Evolutionary conservation across 2,888 invertebrate species (phyloP), one percentile per base, ranked within the genome.

Genomic region (Phasia obesa): DNA sequence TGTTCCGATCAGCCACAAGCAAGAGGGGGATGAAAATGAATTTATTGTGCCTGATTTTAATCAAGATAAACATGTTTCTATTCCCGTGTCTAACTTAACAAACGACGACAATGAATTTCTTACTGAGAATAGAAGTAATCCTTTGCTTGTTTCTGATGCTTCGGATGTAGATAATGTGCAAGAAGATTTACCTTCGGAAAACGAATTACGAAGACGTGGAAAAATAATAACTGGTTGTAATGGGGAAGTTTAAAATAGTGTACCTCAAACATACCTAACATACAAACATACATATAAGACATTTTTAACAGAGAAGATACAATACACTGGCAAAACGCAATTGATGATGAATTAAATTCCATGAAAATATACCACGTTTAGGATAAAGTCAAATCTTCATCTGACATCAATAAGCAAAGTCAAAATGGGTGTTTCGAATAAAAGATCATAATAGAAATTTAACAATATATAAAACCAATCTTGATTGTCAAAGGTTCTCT

Each of bases 371-470:
- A 69, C 35, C 31, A 62, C 49, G 70, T 77, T 11, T 76, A 51
- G 74, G 35, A 42, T n/a, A 49, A 42, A 38, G 19, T 59, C 6
- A 4, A 57, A 13, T n/a, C 38, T 42, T 42, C 44, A 23, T 15
- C n/a, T 27, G 27, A 49, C 4, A 19, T 19, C 31, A 69, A 7
- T 31, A 31, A 31, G 31, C 31, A 4, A 31, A 31, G 1, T 31
- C 31, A 31, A 31, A 7, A 31, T 31, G 31, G 6, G 31, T 31
- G 31, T 31, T 31, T 31, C 31, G 31, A 77, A 35, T 59, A 47
- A 77, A 67, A 42, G 42, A 42, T 69, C 69, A 31, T 69, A 75
- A 31, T 65, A 57, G 69, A 53, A 53, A 11, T 69, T 70, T 31
- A 2, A 42, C n/a, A 42, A 42, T 25, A 44, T 19, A 55, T 44